Evolutionary conservation across 2,113 vertebrate genomes (phyloP).

Genomic region (Cavia porcellus): DNA sequence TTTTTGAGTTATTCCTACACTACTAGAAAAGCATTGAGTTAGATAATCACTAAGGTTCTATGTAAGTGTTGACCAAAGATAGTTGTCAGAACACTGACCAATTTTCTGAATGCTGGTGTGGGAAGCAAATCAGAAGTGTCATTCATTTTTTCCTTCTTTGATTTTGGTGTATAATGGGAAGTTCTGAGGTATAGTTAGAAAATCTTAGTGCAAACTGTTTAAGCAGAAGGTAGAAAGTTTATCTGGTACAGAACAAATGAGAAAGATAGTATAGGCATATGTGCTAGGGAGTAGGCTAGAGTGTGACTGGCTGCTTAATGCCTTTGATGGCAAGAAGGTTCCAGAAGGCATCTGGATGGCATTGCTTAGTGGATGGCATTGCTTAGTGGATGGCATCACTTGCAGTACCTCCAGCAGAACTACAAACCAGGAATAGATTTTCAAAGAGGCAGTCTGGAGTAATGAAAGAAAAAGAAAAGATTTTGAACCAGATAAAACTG

Average conservation of each 20-base stretch:
- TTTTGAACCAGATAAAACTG: constrained; percentile 22
- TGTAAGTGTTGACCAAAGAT: not conserved
- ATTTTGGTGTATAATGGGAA: constrained; percentile 2
- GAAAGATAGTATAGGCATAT: not conserved
- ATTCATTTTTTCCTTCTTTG: not conserved
- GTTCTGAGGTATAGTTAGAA: constrained; percentile 46
- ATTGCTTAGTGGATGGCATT: not conserved
- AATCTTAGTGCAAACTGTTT: constrained; percentile 24
- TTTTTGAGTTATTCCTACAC: not conserved
- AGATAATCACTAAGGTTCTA: constrained; percentile 18
- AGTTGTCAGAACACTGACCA: constrained; percentile 20
- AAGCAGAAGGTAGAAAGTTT: constrained; percentile 30
- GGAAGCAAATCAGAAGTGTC: not conserved
- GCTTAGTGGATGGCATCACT: no score
- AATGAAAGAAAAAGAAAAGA: not conserved
- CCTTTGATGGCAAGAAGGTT: constrained; percentile 42
- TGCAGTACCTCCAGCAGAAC: not conserved
- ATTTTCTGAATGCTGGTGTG: constrained; percentile 12
- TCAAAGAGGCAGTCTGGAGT: not conserved
- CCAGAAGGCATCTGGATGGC: constrained; percentile 43
- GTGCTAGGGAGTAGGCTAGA: not conserved
- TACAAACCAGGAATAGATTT: not conserved
- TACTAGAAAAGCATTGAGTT: not conserved
- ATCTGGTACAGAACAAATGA: constrained; percentile 40
- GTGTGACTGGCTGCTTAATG: not conserved